These are phyloP conservation scores for Drosophila rellima DNA, from an alignment of 2,888 invertebrate species.

Conservation along the genomic window DNA sequence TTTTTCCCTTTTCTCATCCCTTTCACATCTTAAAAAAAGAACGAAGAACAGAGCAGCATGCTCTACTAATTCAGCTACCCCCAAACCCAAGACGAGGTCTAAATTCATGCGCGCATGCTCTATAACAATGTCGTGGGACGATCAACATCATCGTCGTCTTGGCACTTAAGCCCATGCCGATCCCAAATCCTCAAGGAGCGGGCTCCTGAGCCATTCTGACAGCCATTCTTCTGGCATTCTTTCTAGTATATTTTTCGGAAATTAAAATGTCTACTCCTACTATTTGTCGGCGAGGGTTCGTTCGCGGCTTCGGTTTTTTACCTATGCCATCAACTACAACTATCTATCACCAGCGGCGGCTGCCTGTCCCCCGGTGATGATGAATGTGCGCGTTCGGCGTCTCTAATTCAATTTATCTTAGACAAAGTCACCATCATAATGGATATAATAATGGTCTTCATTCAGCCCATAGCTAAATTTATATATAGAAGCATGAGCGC, in stretches of 20 bases:
- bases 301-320: constrained; percentile 54
- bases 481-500: constrained; percentile 19
- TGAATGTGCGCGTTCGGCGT: constrained; percentile 79
- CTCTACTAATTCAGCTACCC: constrained; percentile 50
- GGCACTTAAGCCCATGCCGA: constrained; percentile 46
- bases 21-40: constrained; percentile 26
- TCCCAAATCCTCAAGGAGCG: constrained; percentile 39
- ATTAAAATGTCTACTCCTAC: constrained; percentile 82
- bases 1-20: constrained; percentile 36
- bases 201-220: constrained; percentile 8
- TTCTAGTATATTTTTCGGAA: constrained; percentile 65
- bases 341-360: constrained; percentile 65
- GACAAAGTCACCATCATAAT: constrained; percentile 75
- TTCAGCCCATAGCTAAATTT: constrained; percentile 36
- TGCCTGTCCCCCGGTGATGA: constrained; percentile 49
- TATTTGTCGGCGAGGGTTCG: constrained; percentile 67
- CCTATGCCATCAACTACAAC: constrained; percentile 34
- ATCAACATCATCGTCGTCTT: constrained; percentile 35
- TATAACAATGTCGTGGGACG: constrained; percentile 39
- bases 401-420: constrained; percentile 81
- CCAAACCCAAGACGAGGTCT: constrained; percentile 4
- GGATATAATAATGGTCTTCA: constrained; percentile 56
- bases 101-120: constrained; percentile 41
- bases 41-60: constrained; percentile 28
- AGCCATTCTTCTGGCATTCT: constrained; percentile 58